phyloP scores from a whole-genome alignment of 2,113 vertebrate species.

The Acinonyx jubatus region DNA sequence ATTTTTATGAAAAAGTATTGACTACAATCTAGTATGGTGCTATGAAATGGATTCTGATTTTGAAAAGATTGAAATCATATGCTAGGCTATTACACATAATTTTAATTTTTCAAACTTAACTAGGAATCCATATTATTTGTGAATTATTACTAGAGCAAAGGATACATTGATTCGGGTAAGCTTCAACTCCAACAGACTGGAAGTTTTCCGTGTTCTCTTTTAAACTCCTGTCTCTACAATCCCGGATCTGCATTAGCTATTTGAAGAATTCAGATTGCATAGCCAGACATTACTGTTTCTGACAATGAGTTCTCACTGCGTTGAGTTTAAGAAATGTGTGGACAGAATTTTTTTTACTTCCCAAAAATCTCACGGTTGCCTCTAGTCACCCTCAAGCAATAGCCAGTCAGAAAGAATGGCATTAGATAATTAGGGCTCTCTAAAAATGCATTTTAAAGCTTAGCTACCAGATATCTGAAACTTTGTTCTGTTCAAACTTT shows the following conservation, averaged over 20 bases:
- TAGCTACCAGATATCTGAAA: neutral
- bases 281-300: neutral
- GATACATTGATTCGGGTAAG: neutral
- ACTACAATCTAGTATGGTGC: neutral
- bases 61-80: neutral
- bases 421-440: neutral
- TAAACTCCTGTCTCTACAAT: neutral
- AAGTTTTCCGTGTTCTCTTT: neutral
- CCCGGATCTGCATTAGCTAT: neutral
- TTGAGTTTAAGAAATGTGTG: neutral
- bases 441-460: neutral
- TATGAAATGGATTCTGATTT: constrained; percentile 1
- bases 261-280: neutral
- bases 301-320: neutral
- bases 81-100: neutral
- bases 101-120: neutral
- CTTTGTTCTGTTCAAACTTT: neutral
- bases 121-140: neutral
- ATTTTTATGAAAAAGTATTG: neutral
- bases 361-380: neutral
- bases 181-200: neutral
- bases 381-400: neutral
- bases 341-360: neutral
- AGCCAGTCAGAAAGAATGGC: neutral
- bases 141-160: neutral